A percentile compares a stretch with the other conserved stretches of the same genome.
Conservation (phyloP, 2,888 invertebrate genomes). For the Tubulanus polymorphus region DNA sequence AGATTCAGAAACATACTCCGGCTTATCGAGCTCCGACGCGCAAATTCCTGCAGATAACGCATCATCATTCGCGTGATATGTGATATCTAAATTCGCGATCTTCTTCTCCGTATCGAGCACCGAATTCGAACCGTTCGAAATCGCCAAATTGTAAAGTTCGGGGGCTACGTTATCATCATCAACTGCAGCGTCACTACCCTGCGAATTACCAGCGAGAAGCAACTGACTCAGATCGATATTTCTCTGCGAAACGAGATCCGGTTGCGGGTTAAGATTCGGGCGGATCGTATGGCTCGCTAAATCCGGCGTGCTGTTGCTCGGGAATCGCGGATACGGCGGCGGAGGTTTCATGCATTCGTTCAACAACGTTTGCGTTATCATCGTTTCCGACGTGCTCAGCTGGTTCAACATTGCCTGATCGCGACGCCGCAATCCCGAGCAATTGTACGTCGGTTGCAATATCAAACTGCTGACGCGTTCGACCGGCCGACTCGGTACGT, state of each 20-base stretch:
- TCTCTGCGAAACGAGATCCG: conserved; percentile 62
- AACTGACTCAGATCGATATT: conserved; percentile 49
- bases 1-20: too few species aligned
- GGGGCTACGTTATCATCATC: conserved; percentile 27
- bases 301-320: conserved; percentile 79
- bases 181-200: conserved; percentile 24
- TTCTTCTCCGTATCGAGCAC: too few species aligned
- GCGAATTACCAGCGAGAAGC: conserved; percentile 19
- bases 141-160: too few species aligned
- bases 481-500: conserved; percentile 24
- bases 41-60: too few species aligned
- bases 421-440: conserved; percentile 53
- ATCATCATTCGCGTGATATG: too few species aligned
- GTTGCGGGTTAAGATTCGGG: conserved; percentile 30
- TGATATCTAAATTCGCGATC: too few species aligned
- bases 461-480: conserved; percentile 37
- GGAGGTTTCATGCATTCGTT: conserved; percentile 63
- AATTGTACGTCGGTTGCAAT: conserved; percentile 49
- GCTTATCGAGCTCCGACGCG: too few species aligned
- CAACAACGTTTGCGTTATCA: conserved; percentile 20
- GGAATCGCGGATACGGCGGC: conserved; percentile 71
- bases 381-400: conserved; percentile 27
- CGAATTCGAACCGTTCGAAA: too few species aligned
- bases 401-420: conserved; percentile 36
- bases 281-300: conserved; percentile 58